phyloP scores from a whole-genome alignment of 2,797 vertebrate species.

The Danio kyathit region DNA sequence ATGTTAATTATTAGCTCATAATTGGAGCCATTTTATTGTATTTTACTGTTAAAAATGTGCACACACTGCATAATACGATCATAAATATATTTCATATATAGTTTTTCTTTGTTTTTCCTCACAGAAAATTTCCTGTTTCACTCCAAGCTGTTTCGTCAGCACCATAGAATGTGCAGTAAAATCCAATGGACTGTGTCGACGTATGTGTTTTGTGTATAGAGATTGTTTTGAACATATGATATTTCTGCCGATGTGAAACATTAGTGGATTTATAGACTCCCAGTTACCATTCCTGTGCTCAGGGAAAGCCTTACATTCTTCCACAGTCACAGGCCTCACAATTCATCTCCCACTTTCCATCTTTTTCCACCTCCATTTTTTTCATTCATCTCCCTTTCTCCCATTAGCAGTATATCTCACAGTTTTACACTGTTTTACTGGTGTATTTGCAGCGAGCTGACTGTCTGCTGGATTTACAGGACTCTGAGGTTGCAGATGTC shows the following conservation, averaged over 20 bases:
- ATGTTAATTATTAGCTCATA: constrained; percentile 9
- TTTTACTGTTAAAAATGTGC: constrained; percentile 61
- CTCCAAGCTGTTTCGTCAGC: constrained; percentile 68
- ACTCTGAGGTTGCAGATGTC: constrained; percentile 39
- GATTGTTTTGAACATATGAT: constrained; percentile 52
- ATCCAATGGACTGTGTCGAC: constrained; percentile 70
- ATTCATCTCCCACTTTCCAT: constrained; percentile 48
- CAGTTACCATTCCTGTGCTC: constrained; percentile 64
- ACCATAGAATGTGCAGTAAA: constrained; percentile 69
- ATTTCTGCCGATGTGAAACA: constrained; percentile 65
- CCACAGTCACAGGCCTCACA: constrained; percentile 40
- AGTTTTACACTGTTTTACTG: constrained; percentile 67
- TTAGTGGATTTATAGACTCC: constrained; percentile 72
- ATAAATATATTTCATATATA: neutral
- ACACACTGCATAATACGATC: constrained; percentile 5
- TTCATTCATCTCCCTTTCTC: constrained; percentile 60
- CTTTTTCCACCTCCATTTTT: constrained; percentile 29
- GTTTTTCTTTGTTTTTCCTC: constrained; percentile 3
- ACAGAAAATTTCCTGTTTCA: constrained; percentile 35
- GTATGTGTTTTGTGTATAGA: constrained; percentile 56
- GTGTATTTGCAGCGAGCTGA: constrained; percentile 55
- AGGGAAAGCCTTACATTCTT: constrained; percentile 65
- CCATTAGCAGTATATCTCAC: constrained; percentile 48
- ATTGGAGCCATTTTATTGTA: neutral
- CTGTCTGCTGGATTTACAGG: constrained; percentile 51